Evolutionary conservation across 1,140 invertebrate genomes (phyloP).

Genomic region (Bombus affinis): DNA sequence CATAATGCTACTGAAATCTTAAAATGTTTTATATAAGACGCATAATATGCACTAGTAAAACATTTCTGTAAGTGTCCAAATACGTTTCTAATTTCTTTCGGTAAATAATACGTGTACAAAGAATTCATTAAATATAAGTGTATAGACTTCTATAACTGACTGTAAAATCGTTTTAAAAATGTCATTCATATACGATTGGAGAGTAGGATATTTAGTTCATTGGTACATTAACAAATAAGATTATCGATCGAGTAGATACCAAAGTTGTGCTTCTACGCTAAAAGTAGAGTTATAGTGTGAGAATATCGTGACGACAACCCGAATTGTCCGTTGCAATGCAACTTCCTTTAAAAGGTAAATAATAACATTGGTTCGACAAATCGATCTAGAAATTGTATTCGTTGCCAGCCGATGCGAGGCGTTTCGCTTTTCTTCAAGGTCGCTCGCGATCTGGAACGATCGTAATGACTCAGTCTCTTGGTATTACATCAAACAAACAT

Average conservation of each 20-base stretch:
- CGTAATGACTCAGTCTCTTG: slow-evolving; percentile 21
- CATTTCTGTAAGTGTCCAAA: too few relatives aligned
- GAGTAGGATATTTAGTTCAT: too few relatives aligned
- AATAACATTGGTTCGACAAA: background rate
- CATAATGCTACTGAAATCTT: too few relatives aligned
- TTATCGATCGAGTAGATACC: slow-evolving; percentile 5
- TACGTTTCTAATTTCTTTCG: too few relatives aligned
- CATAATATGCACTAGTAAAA: too few relatives aligned
- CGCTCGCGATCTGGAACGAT: slow-evolving; percentile 32
- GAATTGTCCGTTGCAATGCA: background rate
- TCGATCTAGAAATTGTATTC: background rate
- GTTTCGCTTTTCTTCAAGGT: slow-evolving; percentile 36
- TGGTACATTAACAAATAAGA: background rate
- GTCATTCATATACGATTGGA: too few relatives aligned
- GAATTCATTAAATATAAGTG: too few relatives aligned
- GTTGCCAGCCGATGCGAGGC: background rate
- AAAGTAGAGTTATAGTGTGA: too few relatives aligned
- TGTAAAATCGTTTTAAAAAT: background rate
- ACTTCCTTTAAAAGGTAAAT: background rate
- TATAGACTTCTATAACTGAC: background rate
- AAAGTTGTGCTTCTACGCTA: background rate
- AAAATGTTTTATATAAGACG: too few relatives aligned
- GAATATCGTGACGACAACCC: background rate
- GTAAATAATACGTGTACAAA: too few relatives aligned
- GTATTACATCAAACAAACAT: slow-evolving; percentile 45